Evolutionary conservation across 2,888 invertebrate genomes (phyloP), one percentile per base, ranked within the genome.

Genomic region (Aphodius sticticus): DNA sequence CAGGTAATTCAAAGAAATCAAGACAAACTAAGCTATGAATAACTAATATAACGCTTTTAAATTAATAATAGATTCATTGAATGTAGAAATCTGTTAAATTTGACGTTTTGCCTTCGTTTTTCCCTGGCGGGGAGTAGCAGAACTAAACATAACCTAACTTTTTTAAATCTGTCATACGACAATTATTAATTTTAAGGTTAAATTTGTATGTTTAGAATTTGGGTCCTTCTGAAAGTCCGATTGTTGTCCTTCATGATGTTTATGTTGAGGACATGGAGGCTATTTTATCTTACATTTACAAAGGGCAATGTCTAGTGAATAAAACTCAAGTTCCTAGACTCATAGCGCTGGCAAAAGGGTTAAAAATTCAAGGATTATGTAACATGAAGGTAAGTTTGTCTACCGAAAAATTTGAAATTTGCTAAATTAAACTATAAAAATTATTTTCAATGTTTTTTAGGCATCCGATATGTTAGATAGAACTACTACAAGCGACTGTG

Each of bases 231-330:
- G 93, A 93, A 87, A 94, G 94, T 89, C 94, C 95, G 0, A 91
- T 95, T 70, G 93, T 95, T 70, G 92, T 95, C 79, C 91, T 95
- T 76, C 92, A 95, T 80, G 93, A 94, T 82, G 94, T 94, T 84
- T 93, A 93, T 80, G 92, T 92, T 82, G 90, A 92, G n/a, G 95
- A 95, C 86, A 90, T 95, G 80, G 91, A 93, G 78, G 93, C 96
- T 12, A 92, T 96, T 80, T 92, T 96, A 69, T 94, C 95, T 4
- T 96, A 96, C 89, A 96, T 96, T 94, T 96, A 96, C 89, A 95
- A 95, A 76, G 96, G 96, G 2, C 96, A 96, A 88, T 96, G 96
- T 86, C 95, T 96, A 81, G 95, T 96, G 38, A 95, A 95, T 82
- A 94, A 95, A 88, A 93, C 93, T 85, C 93, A 95, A 87, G 91